Evolutionary conservation across 30 jellyfish, hydroid and myxozoan species (phyloP), one percentile per base, ranked within the genome.

Genomic region (Hydractinia echinata): DNA sequence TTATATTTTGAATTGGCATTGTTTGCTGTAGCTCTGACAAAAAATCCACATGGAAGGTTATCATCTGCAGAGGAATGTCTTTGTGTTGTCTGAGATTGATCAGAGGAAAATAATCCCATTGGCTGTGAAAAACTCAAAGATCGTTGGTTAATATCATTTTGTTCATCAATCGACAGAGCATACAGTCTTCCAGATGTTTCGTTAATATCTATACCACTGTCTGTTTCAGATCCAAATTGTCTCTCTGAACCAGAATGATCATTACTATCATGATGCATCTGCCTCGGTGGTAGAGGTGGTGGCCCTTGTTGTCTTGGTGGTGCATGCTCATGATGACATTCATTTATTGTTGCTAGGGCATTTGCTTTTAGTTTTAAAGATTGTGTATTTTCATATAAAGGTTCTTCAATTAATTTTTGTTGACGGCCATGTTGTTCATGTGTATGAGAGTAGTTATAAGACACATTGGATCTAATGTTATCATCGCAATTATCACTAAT

Each of bases 201-300:
- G 62, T 80, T 80, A 14, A 80, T 80, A 69, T 80, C 87, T 11
- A 80, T 80, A 19, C 87, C 87, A 80, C 87, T 80, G 64, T 80
- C 87, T 10, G 87, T 80, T 67, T 80, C 87, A n/a, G 85, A 60
- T 8, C 79, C 85, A 51, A 66, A 58, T 8, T 61, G 74, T 11
- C 84, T 48, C 6, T 61, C 85, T 5, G 21, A 58, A 10, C 39
- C 62, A 5, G 66, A 16, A 79, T 19, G 30, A 5, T 61, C 84
- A n/a, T 58, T 39, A 61, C 20, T 20, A 16, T 58, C n/a, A 19
- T 79, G 21, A 61, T 84, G 30, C 5, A 84, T 67, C 67, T 80
- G 67, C 67, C 87, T 51, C n/a, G 87, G 87, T 8, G 87, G 87
- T n/a, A 80, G 15, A 10, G 81, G 87, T 51, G 87, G 87, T 0